Evolutionary conservation across 2,113 vertebrate genomes (phyloP), one percentile per base, ranked within the genome.

Genomic region (Notarius lentiginosus): DNA sequence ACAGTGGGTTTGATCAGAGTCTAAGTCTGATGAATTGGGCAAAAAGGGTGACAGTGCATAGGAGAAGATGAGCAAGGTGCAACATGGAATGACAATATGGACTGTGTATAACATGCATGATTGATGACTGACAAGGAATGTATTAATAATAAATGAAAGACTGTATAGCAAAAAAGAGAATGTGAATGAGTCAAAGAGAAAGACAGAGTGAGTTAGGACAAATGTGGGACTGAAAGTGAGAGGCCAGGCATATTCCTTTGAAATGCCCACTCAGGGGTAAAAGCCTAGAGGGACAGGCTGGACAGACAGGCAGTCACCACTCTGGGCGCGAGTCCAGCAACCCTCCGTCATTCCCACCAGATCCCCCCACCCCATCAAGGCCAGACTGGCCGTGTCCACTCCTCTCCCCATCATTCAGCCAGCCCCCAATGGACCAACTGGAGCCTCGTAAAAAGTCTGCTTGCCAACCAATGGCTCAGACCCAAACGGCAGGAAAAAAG

Each of bases 281-380:
- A 93, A 94, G 93, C 94, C 93, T 94, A 94, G 94, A 91, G 93
- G 93, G 91, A 91, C 92, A 92, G 93, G 93, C 93, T 94, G 93
- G 92, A 93, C 94, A 95, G 94, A 95, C 94, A 96, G 94, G 94
- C 95, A 95, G 93, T 94, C 94, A 95, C 94, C 93, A 91, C 90
- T 90, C 94, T 95, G 94, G 95, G 95, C 94, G 86, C 9, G 61
- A 24, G 70, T 95, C 95, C 95, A 96, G 94, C 92, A 93, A 87
- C 91, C 93, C 93, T 93, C 75, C 89, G 89, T 92, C 93, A 91
- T 87, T 86, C 94, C 92, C 90, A 91, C 92, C 91, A 91, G 93
- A 87, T 47, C 93, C 92, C 91, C 92, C 93, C 92, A 93, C 94
- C 94, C 94, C 91, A 93, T 89, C 90, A 88, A 85, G 90, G 94